Conservation (phyloP, 1,140 invertebrate species). For the Melipona quadrifasciata region DNA sequence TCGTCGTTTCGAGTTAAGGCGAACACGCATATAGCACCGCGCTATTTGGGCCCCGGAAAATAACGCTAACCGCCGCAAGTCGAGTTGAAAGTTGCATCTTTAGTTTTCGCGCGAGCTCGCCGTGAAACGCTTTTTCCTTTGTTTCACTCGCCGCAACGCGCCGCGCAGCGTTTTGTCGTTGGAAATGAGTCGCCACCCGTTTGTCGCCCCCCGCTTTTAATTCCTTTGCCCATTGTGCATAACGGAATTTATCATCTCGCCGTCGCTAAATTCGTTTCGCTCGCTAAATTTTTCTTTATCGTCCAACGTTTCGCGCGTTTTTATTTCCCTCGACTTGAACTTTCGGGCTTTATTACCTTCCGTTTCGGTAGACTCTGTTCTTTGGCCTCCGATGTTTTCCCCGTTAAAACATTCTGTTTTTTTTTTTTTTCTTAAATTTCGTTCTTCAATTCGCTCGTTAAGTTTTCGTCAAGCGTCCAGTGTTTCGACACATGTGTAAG, state of each 20-base stretch:
- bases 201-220: neutral
- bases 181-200: neutral
- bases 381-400: no score
- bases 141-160: neutral
- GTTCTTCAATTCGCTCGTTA: no score
- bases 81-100: neutral
- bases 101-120: neutral
- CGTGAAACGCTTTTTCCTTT: neutral
- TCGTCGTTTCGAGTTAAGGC: slow-evolving; percentile 30
- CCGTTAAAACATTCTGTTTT: no score
- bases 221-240: neutral
- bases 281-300: neutral
- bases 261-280: neutral
- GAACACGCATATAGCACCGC: neutral
- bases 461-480: no score
- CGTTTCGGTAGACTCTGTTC: no score
- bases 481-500: no score
- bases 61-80: slow-evolving; percentile 11
- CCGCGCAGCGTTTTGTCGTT: neutral
- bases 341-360: no score
- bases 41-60: slow-evolving; percentile 24
- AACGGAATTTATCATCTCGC: neutral
- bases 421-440: no score
- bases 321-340: no score
- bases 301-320: no score